Evolutionary conservation across 37 sponge, comb jelly and placozoan species (phyloP).

Genomic region (Halichondria panicea): DNA sequence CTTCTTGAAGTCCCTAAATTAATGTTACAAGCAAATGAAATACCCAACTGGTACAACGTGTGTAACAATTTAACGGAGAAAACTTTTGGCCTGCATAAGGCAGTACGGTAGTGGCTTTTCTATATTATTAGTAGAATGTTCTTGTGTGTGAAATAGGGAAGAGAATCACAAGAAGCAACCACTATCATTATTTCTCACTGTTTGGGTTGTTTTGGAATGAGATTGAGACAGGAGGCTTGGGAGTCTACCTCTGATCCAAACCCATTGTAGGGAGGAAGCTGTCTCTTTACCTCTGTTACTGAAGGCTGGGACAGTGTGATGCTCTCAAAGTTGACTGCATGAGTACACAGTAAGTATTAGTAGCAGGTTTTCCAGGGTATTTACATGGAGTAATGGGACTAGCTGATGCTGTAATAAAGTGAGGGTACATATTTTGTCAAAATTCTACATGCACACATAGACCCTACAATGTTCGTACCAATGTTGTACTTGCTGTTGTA

Average conservation of each 20-base stretch:
- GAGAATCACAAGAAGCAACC: too few species aligned
- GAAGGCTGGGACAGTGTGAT: conserved; percentile 53
- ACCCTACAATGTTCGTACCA: conserved; percentile 68
- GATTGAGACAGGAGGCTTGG: conserved; percentile 76
- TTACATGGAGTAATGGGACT: too few species aligned
- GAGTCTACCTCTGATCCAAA: conserved; percentile 98
- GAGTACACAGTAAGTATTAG: too few species aligned
- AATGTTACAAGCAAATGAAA: background rate
- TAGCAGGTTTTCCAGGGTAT: too few species aligned
- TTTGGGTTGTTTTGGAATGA: conserved; percentile 94
- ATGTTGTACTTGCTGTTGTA: conserved; percentile 89
- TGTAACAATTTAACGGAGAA: background rate
- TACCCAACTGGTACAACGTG: background rate
- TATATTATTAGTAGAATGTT: background rate
- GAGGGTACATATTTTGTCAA: too few species aligned
- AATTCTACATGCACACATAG: too few species aligned
- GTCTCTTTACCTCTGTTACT: conserved; percentile 27
- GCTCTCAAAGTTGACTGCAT: conserved; percentile 68
- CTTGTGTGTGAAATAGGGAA: too few species aligned
- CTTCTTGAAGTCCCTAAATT: conserved; percentile 85
- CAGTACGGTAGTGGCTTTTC: background rate
- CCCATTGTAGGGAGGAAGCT: conserved; percentile 91
- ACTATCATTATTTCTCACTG: conserved; percentile 1
- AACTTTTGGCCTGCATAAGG: background rate
- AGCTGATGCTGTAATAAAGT: too few species aligned